phyloP scores from a whole-genome alignment of 2,797 vertebrate species.

The Atherinosoma microstoma region DNA sequence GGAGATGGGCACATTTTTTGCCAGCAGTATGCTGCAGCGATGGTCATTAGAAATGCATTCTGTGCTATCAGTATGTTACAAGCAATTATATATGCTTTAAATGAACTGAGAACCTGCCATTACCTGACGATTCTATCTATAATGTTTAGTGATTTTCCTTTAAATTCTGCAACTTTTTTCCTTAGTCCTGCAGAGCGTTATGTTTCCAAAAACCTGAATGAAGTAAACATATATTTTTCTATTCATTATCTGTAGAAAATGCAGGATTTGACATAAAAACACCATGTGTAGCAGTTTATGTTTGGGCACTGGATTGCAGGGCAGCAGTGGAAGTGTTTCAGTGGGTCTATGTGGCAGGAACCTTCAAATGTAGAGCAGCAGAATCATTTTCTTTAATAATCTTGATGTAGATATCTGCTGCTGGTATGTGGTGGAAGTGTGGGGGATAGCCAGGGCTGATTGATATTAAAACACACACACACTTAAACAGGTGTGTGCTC shows the following conservation, averaged over 20 bases:
- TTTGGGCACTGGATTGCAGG: constrained; percentile 38
- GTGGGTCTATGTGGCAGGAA: constrained; percentile 18
- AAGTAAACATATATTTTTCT: background rate
- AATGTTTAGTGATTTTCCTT: no score
- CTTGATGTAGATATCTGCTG: constrained; percentile 36
- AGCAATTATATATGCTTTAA: background rate
- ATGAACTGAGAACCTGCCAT: no score
- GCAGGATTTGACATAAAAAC: background rate
- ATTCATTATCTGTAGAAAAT: background rate
- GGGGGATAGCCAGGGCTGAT: constrained; percentile 24
- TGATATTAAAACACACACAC: constrained; percentile 64
- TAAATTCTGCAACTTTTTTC: background rate
- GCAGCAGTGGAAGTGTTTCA: constrained; percentile 62
- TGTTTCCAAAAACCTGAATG: background rate
- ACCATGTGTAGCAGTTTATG: background rate
- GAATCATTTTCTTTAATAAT: constrained; percentile 62
- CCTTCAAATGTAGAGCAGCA: constrained; percentile 29
- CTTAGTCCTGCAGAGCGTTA: background rate
- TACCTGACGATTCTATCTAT: no score
- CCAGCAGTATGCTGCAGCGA: no score
- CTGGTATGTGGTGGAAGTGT: background rate
- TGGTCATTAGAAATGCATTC: no score
- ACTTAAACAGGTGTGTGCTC: constrained; percentile 33
- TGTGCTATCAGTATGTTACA: background rate
- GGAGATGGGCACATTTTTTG: background rate